Base-by-base conservation (phyloP, 2,888 invertebrate genomes). In the Dugesia japonica region DNA sequence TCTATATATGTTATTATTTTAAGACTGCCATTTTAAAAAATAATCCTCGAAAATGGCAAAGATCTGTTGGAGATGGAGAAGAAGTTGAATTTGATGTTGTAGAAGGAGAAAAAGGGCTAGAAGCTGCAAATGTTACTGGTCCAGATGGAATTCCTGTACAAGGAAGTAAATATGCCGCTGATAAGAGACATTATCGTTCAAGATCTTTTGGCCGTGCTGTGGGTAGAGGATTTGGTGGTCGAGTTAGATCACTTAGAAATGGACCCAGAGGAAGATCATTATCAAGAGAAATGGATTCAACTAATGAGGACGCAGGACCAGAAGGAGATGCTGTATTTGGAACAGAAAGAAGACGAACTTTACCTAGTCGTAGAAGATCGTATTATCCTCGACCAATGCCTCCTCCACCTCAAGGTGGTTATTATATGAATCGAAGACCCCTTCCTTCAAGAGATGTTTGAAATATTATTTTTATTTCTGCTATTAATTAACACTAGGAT, bases 41-140 rank as follows among this genome's bases (percentile, higher is more conserved):
- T 88, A 98, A 98, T 87, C 95, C 95, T 81, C 91, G 91, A 85
- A 98, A 98, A 88, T 92, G 92, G 85, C 93, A 97, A 85, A 90
- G 95, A 85, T 94, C 94, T 86, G 94, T 98, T 82, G 95, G 94
- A 83, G 95, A 95, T 88, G 94, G 94, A 80, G 95, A 95, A 88
- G 89, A 90, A 82, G 97, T 97, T 82, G 94, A 95, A 87, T 97
- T 97, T 87, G 95, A 94, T 87, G 95, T 97, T 83, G 95, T 95
- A 82, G 92, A 92, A 85, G 97, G 97, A 82, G 94, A 94, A 78
- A 86, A 83, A 82, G 97, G 97, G 82, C 93, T 92, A 83, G 97
- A 97, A 86, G 97, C 97, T 81, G 92, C 94, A 82, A 93, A 94
- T 85, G 97, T 98, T 79, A 97, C 95, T 81, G 97, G 97, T 78